Evolutionary conservation across 2,113 vertebrate genomes (phyloP).

Genomic region (Myrmecobius fasciatus): DNA sequence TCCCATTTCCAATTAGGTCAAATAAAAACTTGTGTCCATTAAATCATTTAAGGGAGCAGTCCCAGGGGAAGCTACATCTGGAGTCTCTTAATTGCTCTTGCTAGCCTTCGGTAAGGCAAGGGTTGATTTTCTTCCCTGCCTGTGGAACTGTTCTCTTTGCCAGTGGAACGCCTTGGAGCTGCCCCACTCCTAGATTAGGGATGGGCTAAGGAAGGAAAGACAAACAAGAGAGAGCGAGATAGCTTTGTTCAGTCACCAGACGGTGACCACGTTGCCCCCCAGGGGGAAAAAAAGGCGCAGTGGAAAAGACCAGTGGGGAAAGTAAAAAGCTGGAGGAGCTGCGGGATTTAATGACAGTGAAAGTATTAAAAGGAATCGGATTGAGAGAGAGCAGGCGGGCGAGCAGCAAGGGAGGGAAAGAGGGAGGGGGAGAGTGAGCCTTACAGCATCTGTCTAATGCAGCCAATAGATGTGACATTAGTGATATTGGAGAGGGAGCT

Average conservation of each 20-base stretch:
- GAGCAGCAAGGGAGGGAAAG: not conserved
- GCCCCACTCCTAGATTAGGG: not conserved
- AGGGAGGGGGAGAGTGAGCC: slow-evolving; percentile 66
- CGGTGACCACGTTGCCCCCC: slow-evolving; percentile 15
- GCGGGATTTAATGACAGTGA: slow-evolving; percentile 83
- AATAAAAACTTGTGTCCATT: not conserved
- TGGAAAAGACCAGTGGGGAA: slow-evolving; percentile 72
- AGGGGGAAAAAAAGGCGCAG: no score
- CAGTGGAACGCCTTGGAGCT: not conserved
- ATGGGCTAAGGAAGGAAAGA: not conserved
- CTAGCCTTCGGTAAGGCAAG: not conserved
- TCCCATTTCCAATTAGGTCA: not conserved
- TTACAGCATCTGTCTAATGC: slow-evolving; percentile 85
- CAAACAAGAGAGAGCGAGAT: slow-evolving; percentile 10
- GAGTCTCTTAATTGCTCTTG: not conserved
- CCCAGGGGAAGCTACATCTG: not conserved
- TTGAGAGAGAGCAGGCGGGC: slow-evolving; percentile 61
- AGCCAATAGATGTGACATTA: slow-evolving; percentile 86
- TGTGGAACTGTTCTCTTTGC: not conserved
- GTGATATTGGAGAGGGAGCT: slow-evolving; percentile 80
- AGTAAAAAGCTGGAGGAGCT: slow-evolving; percentile 66
- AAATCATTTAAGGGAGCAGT: not conserved
- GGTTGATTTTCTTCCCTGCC: not conserved
- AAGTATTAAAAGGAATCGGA: slow-evolving; percentile 83
- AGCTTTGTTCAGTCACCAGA: slow-evolving; percentile 26